Conservation (phyloP, 2,113 vertebrate genomes). For the Spizaetus ornatus region DNA sequence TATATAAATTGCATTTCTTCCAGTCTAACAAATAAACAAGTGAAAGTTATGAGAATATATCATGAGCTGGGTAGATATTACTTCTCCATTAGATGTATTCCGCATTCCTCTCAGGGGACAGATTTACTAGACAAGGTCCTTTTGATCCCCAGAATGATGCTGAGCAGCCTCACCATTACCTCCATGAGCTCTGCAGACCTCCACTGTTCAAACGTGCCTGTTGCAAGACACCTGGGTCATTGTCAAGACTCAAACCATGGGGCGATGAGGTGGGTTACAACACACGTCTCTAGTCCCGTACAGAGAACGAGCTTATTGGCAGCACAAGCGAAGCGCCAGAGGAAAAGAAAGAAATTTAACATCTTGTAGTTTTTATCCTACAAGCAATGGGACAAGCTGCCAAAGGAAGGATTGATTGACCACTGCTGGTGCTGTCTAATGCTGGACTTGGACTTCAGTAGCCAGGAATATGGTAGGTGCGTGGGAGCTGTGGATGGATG, state of each 20-base stretch:
- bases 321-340: rapidly evolving
- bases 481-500: not conserved
- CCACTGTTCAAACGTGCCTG: not conserved
- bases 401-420: not conserved
- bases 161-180: not conserved
- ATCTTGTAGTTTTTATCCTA: not conserved
- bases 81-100: not conserved
- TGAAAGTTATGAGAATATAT: not conserved
- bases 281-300: rapidly evolving
- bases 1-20: not conserved
- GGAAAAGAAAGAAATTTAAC: not conserved
- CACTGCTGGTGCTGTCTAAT: not conserved
- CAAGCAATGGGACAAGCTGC: not conserved
- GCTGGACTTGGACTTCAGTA: not conserved
- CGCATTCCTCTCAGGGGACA: not conserved
- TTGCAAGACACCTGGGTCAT: not conserved
- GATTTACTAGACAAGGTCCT: not conserved
- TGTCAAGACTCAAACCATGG: rapidly evolving
- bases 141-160: not conserved
- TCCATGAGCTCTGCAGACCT: not conserved
- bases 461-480: not conserved
- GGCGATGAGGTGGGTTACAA: not conserved
- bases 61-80: not conserved
- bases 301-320: not conserved
- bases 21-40: not conserved